Conservation (phyloP, 2,888 invertebrate species). For the Andricus quercusramuli region DNA sequence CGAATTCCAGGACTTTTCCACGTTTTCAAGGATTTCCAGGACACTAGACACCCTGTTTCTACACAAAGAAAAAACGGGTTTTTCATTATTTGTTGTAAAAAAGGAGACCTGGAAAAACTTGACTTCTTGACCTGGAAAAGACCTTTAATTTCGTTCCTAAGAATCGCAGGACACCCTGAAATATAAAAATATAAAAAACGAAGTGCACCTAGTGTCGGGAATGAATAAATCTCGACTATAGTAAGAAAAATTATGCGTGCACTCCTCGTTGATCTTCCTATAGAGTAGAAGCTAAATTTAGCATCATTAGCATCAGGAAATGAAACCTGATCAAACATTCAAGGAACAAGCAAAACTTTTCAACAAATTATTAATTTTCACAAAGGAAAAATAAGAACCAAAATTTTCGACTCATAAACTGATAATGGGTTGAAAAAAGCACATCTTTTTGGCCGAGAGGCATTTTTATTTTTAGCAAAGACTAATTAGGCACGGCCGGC, state of each 20-base stretch:
- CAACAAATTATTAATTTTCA: not conserved
- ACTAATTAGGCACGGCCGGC: constrained; percentile 49
- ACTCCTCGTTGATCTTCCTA: not conserved
- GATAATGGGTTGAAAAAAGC: not conserved
- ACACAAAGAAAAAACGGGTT: no score
- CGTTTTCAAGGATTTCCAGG: no score
- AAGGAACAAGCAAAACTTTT: not conserved
- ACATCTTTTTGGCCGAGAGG: not conserved
- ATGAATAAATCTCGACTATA: not conserved
- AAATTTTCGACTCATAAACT: not conserved
- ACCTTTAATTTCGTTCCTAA: no score
- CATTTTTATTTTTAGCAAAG: constrained; percentile 49
- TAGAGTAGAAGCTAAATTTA: constrained; percentile 12
- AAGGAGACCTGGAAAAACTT: no score
- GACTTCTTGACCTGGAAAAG: no score
- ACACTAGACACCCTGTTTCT: no score
- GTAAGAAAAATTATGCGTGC: not conserved
- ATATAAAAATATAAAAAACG: not conserved
- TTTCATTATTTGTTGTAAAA: no score
- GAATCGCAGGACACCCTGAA: not conserved
- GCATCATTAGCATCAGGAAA: not conserved
- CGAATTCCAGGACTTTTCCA: no score
- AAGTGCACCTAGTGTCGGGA: not conserved
- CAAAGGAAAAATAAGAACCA: not conserved
- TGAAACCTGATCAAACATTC: not conserved